Evolutionary conservation across 2,888 invertebrate genomes (phyloP), one percentile per base, ranked within the genome.

Genomic region (Pogonocherus hispidulus): DNA sequence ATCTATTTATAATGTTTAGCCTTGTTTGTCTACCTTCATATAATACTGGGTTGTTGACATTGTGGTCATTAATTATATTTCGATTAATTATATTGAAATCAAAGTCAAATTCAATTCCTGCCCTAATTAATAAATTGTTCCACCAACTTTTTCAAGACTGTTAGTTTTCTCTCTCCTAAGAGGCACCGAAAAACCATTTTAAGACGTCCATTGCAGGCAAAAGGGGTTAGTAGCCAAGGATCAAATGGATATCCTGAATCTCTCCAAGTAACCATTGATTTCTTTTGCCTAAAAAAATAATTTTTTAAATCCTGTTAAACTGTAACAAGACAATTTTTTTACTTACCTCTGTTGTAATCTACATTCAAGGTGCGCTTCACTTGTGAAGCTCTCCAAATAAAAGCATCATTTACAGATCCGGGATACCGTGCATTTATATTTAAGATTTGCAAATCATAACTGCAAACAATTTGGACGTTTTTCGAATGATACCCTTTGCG

Each of bases 111-210:
- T 37, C 37, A n/a, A 1, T 9, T 37, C 37, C n/a, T 37, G 37
- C 37, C 9, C 2, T 9, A 37, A 37, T 8, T 3, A 9, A 2
- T n/a, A 37, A n/a, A 37, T 37, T 2, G 9, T 44, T 9, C 5
- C 14, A 2, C 44, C 22, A 37, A 54, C 54, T 37, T 63, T 52
- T 16, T 55, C 44, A 19, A 27, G 64, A 11, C 9, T 14, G 18
- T 6, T 14, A 65, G 44, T 5, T 47, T 57, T 67, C 59, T 44
- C 32, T 66, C 35, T 32, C 52, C 54, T 14, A 57, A n/a, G 9
- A 70, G 32, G 54, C 73, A 73, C n/a, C 70, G 44, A 55, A 72
- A 72, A 11, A 66, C 5, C 6, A 4, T 9, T 47, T 70, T 71
- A 1, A 71, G 23, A 14, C 41, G 35, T 11, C 68, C 68, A 18